phyloP scores from a whole-genome alignment of 2,113 vertebrate species.

The Himantopus leucocephalus region DNA sequence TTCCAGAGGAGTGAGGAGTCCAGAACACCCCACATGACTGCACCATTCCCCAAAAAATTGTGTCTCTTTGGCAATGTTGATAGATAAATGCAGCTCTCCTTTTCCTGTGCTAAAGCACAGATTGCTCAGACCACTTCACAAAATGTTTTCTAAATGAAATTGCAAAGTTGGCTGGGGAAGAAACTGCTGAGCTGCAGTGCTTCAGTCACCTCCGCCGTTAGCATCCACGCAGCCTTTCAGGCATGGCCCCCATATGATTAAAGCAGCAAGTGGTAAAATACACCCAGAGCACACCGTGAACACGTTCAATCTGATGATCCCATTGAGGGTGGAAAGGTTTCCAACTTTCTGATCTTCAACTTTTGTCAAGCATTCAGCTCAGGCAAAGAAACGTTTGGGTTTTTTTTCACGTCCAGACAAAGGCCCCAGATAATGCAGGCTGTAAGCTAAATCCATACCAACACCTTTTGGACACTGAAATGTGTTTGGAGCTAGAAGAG shows the following conservation, averaged over 20 bases:
- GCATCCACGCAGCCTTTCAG: neutral
- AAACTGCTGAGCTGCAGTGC: neutral
- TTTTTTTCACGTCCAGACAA: neutral
- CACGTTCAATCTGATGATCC: neutral
- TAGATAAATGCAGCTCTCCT: neutral
- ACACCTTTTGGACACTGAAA: neutral
- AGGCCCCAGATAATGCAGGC: neutral
- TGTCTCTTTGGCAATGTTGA: neutral
- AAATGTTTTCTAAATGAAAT: neutral
- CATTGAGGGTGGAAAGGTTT: neutral
- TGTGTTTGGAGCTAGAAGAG: neutral
- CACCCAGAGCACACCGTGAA: neutral
- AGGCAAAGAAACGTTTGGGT: neutral
- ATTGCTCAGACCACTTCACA: neutral
- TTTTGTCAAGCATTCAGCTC: neutral
- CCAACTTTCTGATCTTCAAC: neutral
- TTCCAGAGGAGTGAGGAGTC: neutral
- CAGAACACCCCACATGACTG: neutral
- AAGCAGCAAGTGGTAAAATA: neutral
- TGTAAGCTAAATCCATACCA: neutral
- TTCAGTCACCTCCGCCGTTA: neutral
- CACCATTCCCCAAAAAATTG: neutral
- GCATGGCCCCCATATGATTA: neutral
- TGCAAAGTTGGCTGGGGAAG: neutral
- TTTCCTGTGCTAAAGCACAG: neutral